These are phyloP conservation scores for Escarpia spicata DNA, from an alignment of 2,888 invertebrate species.

Conservation along the genomic window DNA sequence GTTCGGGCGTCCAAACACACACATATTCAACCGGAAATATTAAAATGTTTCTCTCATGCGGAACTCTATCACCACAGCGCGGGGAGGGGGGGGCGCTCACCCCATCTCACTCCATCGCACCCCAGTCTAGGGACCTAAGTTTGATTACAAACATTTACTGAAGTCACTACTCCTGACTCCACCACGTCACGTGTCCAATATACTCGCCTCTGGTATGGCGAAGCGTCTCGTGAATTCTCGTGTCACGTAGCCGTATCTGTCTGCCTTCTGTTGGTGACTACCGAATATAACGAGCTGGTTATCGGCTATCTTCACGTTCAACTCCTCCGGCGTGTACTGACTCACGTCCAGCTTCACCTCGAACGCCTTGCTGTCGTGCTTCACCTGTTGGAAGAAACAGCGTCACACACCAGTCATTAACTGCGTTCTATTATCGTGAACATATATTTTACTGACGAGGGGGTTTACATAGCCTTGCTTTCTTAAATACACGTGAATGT, in stretches of 20 bases:
- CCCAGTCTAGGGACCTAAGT: too few relatives aligned
- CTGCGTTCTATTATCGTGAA: background rate
- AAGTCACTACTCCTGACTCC: background rate
- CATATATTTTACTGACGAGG: background rate
- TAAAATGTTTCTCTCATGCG: too few relatives aligned
- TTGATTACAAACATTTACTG: background rate
- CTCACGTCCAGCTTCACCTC: constrained; percentile 46
- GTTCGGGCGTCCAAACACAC: too few relatives aligned
- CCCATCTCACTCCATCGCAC: too few relatives aligned
- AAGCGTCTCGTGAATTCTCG: constrained; percentile 47
- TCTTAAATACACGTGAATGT: too few relatives aligned
- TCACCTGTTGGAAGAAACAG: constrained; percentile 41
- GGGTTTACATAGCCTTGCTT: too few relatives aligned
- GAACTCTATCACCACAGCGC: too few relatives aligned
- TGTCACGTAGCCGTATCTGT: constrained; percentile 45
- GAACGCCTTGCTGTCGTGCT: constrained; percentile 41
- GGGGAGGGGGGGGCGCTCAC: too few relatives aligned
- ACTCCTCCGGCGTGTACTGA: constrained; percentile 44
- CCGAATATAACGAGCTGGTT: constrained; percentile 48
- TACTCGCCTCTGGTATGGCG: constrained; percentile 45
- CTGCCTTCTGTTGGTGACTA: constrained; percentile 46
- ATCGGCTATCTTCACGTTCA: constrained; percentile 44
- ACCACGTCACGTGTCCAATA: too few relatives aligned
- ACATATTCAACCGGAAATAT: too few relatives aligned
- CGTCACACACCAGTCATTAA: background rate